phyloP scores from a whole-genome alignment of 2,113 vertebrate genomes.

The Hypomesus transpacificus region DNA sequence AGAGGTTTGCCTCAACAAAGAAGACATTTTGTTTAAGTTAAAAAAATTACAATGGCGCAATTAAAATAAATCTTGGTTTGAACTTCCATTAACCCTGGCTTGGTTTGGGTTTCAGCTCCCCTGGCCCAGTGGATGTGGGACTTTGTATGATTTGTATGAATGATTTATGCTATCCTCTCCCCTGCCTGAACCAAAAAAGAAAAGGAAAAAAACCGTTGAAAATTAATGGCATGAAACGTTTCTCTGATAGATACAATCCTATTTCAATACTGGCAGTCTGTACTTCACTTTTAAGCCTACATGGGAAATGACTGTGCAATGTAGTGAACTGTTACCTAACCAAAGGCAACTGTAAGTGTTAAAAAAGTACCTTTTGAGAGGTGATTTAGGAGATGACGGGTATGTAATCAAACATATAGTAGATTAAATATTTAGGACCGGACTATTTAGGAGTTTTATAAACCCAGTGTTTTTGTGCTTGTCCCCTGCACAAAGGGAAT shows the following conservation, averaged over 20 bases:
- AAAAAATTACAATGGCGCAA: conserved; percentile 67
- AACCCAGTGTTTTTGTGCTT: too few species aligned
- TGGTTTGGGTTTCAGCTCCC: conserved; percentile 60
- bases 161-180: conserved; percentile 63
- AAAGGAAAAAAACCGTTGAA: conserved; percentile 31
- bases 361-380: too few species aligned
- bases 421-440: too few species aligned
- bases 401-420: too few species aligned
- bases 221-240: conserved; percentile 31
- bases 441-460: too few species aligned
- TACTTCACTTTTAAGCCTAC: too few species aligned
- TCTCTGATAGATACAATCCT: conserved; percentile 29
- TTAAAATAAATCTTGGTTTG: conserved; percentile 74
- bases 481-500: too few species aligned
- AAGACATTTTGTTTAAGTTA: conserved; percentile 67
- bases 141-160: conserved; percentile 18
- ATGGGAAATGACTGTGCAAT: too few species aligned
- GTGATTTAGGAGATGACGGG: too few species aligned
- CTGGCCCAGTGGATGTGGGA: conserved; percentile 25
- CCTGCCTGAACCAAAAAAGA: conserved; percentile 40
- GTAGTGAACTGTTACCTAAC: too few species aligned
- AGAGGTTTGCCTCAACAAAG: conserved; percentile 58
- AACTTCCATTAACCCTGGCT: conserved; percentile 68
- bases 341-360: too few species aligned
- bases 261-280: too few species aligned